Percentiles rank a stretch among this genome's conserved stretches.
Conservation (phyloP, 37 sponge, comb jelly and placozoan species). For the Amphimedon queenslandica region DNA sequence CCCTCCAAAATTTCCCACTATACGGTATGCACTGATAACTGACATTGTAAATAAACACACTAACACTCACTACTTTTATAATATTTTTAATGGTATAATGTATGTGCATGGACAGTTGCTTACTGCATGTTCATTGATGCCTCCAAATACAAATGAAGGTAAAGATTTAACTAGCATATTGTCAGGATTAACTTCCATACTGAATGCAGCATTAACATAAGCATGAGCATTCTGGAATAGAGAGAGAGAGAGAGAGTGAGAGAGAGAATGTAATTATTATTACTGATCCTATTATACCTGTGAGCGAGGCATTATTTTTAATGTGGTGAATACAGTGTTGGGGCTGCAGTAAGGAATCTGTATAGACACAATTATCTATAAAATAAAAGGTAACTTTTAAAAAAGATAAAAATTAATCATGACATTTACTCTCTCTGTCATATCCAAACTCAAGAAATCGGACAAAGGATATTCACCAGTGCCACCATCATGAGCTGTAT, state of each 20-base stretch:
- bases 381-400: background rate
- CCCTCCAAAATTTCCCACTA: too few relatives aligned
- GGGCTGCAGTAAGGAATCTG: slow-evolving; percentile 37
- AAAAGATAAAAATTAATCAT: background rate
- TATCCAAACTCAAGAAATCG: slow-evolving; percentile 54
- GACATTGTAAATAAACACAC: too few relatives aligned
- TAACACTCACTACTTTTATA: too few relatives aligned
- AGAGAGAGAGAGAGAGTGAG: background rate
- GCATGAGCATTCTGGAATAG: slow-evolving; percentile 61
- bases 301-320: slow-evolving; percentile 71
- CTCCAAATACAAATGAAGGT: slow-evolving; percentile 67
- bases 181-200: slow-evolving; percentile 25
- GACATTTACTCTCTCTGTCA: slow-evolving; percentile 35
- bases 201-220: slow-evolving; percentile 77
- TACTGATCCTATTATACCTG: slow-evolving; percentile 23
- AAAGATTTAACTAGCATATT: slow-evolving; percentile 14
- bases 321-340: slow-evolving; percentile 30
- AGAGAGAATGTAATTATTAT: background rate
- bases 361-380: slow-evolving; percentile 56
- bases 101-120: too few relatives aligned
- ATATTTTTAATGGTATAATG: too few relatives aligned
- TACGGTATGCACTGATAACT: too few relatives aligned
- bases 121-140: slow-evolving; percentile 55
- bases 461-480: slow-evolving; percentile 9
- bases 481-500: background rate